Percentiles rank a stretch among this genome's conserved stretches.
Conservation (phyloP, 1,140 invertebrate species). For the Drosophila erecta region DNA sequence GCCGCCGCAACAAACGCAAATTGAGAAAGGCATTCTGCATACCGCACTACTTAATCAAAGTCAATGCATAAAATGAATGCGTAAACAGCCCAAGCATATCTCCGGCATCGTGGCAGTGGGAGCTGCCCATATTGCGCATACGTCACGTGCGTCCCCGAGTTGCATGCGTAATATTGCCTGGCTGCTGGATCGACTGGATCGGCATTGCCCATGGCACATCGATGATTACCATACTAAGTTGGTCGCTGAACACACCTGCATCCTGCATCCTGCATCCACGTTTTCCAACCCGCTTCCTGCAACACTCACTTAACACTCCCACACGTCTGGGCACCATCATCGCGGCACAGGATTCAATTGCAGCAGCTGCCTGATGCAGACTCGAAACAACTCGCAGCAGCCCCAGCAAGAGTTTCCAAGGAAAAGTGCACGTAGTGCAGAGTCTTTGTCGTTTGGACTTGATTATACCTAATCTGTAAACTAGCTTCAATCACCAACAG, state of each 20-base stretch:
- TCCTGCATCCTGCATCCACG: background rate
- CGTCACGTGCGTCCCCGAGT: slow-evolving; percentile 52
- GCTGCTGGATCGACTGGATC: slow-evolving; percentile 3
- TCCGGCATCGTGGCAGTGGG: slow-evolving; percentile 3
- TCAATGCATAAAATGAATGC: slow-evolving; percentile 30
- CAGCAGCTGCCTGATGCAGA: slow-evolving; percentile 42
- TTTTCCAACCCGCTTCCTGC: background rate
- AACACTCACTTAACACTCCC: slow-evolving; percentile 38
- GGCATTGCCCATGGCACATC: slow-evolving; percentile 46
- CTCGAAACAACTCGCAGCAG: slow-evolving; percentile 39
- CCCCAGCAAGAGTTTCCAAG: slow-evolving; percentile 19
- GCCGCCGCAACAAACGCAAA: slow-evolving; percentile 6
- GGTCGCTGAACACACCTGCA: slow-evolving; percentile 16
- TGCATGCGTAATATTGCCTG: slow-evolving; percentile 29
- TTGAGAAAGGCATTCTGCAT: slow-evolving; percentile 27
- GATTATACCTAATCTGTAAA: no score
- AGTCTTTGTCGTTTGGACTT: slow-evolving; percentile 8
- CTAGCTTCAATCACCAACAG: no score
- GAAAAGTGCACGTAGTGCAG: slow-evolving; percentile 63
- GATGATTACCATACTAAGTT: slow-evolving; percentile 59
- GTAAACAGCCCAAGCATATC: slow-evolving; percentile 7
- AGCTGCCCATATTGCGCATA: slow-evolving; percentile 63
- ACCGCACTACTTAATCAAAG: slow-evolving; percentile 36
- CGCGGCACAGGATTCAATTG: slow-evolving; percentile 44
- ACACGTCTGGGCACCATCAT: slow-evolving; percentile 18